Percentiles rank a stretch among this genome's conserved stretches.
Evolutionary conservation across 2,888 invertebrate genomes (phyloP).

Genomic region (Ophion slaviceki): DNA sequence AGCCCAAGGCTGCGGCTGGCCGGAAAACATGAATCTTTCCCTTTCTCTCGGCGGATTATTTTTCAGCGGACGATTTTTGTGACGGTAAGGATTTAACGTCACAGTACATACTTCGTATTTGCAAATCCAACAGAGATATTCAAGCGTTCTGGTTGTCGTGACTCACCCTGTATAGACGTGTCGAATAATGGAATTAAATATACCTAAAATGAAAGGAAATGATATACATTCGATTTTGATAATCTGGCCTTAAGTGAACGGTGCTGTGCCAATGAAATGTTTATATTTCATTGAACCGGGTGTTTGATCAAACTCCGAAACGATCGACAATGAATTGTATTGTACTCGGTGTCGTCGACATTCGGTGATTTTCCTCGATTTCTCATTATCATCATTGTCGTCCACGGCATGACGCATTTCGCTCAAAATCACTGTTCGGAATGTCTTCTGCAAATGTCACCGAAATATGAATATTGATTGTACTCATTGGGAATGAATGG

Average conservation of each 20-base stretch:
- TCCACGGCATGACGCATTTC: conserved; percentile 89
- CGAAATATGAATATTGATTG: no score
- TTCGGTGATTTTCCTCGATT: conserved; percentile 69
- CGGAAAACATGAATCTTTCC: no score
- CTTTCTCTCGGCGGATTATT: no score
- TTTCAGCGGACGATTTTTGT: no score
- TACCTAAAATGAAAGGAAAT: not conserved
- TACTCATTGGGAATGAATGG: no score
- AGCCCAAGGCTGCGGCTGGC: no score
- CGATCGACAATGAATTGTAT: conserved; percentile 74
- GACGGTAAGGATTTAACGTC: no score
- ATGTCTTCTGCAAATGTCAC: conserved; percentile 86
- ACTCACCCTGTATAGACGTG: not conserved
- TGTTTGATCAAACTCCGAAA: conserved; percentile 72
- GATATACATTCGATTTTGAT: not conserved
- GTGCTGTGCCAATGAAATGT: conserved; percentile 78
- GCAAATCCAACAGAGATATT: no score
- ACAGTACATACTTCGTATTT: no score
- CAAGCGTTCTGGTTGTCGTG: no score
- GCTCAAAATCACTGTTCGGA: conserved; percentile 90
- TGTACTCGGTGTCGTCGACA: conserved; percentile 67
- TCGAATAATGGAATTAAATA: no score
- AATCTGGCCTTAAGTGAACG: conserved; percentile 72
- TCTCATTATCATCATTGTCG: conserved; percentile 84
- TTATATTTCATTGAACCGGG: conserved; percentile 75